Evolutionary conservation across 2,113 vertebrate species (phyloP).

Genomic region (Trinectes maculatus): DNA sequence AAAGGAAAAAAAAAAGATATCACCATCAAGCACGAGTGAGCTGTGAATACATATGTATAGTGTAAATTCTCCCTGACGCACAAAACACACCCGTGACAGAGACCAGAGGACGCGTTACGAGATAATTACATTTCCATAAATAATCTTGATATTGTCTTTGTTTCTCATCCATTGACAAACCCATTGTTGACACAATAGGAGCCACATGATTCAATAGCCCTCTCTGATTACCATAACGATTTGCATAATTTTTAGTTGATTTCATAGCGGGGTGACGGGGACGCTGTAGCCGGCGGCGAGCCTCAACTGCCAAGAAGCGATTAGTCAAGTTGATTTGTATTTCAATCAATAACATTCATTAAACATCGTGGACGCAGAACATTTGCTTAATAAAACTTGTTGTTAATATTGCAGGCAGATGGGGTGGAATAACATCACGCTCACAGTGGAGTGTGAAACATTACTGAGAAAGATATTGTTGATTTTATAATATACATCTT

Average conservation of each 20-base stretch:
- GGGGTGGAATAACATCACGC: not conserved
- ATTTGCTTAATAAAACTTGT: constrained; percentile 41
- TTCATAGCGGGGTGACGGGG: constrained; percentile 52
- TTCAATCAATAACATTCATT: constrained; percentile 54
- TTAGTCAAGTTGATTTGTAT: constrained; percentile 59
- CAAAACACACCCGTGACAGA: no score
- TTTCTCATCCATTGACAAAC: constrained; percentile 37
- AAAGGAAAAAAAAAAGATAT: no score
- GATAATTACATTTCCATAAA: not conserved
- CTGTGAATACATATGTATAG: no score
- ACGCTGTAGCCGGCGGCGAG: constrained; percentile 23
- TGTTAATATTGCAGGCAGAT: constrained; percentile 19
- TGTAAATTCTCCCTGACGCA: no score
- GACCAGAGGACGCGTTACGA: not conserved
- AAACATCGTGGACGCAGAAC: constrained; percentile 34
- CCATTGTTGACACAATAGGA: constrained; percentile 57
- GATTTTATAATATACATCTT: not conserved
- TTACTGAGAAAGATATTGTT: constrained; percentile 2
- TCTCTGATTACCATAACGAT: constrained; percentile 66
- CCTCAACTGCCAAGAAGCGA: constrained; percentile 42
- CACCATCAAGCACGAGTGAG: no score
- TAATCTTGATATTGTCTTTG: constrained; percentile 11
- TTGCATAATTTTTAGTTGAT: constrained; percentile 61
- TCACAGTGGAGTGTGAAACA: not conserved
- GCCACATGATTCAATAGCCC: constrained; percentile 52